phyloP scores from a whole-genome alignment of 2,888 invertebrate genomes.

The Orgyia antiqua region DNA sequence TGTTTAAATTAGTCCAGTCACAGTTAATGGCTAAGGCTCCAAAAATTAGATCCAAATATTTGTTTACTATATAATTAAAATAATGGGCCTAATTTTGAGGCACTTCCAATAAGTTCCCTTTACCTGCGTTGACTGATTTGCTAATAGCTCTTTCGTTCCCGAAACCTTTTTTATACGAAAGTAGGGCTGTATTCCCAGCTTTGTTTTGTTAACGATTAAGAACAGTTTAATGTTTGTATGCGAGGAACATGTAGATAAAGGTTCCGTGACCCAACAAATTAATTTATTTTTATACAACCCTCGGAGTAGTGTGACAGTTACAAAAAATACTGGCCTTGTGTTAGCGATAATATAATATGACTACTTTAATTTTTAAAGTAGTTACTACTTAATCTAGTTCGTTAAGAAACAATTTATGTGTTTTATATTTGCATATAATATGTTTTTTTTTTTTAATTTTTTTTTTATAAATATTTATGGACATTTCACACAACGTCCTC shows the following conservation, averaged over 20 bases:
- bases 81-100: slow-evolving; percentile 63
- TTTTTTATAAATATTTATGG: no score
- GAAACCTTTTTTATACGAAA: slow-evolving; percentile 23
- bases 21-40: slow-evolving; percentile 12
- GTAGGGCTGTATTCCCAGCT: slow-evolving; percentile 25
- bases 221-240: slow-evolving; percentile 49
- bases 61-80: slow-evolving; percentile 70
- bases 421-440: no score
- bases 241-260: slow-evolving; percentile 44
- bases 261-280: slow-evolving; percentile 37
- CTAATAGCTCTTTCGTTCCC: slow-evolving; percentile 45
- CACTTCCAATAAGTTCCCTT: slow-evolving; percentile 52
- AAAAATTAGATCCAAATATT: slow-evolving; percentile 34
- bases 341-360: not conserved
- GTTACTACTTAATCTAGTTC: slow-evolving; percentile 31
- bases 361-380: no score
- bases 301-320: not conserved
- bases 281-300: slow-evolving; percentile 25
- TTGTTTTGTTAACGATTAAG: slow-evolving; percentile 57
- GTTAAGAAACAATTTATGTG: no score
- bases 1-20: slow-evolving; percentile 18
- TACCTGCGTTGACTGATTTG: slow-evolving; percentile 63
- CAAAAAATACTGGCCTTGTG: not conserved
- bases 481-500: no score
- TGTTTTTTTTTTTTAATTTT: no score